Evolutionary conservation across 2,113 vertebrate species (phyloP), one percentile per base, ranked within the genome.

Genomic region (Syngnathoides biaculeatus): DNA sequence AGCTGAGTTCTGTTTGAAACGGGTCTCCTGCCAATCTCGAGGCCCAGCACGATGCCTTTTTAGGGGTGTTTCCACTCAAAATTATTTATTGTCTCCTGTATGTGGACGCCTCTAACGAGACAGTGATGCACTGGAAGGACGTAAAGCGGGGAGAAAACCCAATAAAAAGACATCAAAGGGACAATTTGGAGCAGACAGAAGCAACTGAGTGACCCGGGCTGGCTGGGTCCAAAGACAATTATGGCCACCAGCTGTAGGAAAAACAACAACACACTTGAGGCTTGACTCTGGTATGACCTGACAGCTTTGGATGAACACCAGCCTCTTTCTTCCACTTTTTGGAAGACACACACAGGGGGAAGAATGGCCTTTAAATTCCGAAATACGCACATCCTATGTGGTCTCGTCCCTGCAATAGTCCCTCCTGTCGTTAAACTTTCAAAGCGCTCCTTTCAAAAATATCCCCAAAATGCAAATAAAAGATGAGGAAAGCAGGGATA

Each of bases 391-490:
- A 43, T 43, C 22, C 60, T 43, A 40, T 43, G 40, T 43, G 60
- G 60, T 62, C 59, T 12, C n/a, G n/a, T 43, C n/a, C 17, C 20
- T 20, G 30, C 17, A 60, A 60, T 39, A 60, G 30, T 20, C 30
- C 27, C 14, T 26, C 26, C 58, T 40, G 58, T 39, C 58, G 22
- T 22, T 61, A 61, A 61, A 43, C 12, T 3, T 42, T 24, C 60
- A 62, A 26, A 15, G 8, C 2, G n/a, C 55, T 8, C 8, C 40
- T 1, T 24, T 15, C 19, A 10, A 39, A 57, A 59, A 38, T 12
- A 19, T 59, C 30, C 30, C 60, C 39, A 45, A 45, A 62, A 62
- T 62, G 22, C 40, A 43, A 62, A 62, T 45, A 62, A 61, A 61
- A 61, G 38, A 13, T 22, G 24, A 39, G 30, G n/a, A 39, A 58